These are phyloP conservation scores for Macrophya alboannulata DNA, from an alignment of 2,888 invertebrate species.

Conservation along the genomic window DNA sequence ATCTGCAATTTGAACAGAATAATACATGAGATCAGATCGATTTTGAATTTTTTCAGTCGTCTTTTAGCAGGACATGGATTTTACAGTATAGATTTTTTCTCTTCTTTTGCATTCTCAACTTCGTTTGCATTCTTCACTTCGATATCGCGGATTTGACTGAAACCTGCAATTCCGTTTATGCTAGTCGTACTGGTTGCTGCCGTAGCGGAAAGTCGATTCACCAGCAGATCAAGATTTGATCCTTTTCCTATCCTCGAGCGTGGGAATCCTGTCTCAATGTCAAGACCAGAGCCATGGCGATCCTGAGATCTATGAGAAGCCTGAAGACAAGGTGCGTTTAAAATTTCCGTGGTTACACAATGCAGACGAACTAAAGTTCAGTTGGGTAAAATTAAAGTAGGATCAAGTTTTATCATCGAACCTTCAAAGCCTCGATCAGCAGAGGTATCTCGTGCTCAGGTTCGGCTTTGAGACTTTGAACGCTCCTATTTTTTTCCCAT, in stretches of 20 bases:
- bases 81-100: constrained; percentile 59
- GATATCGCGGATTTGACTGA: constrained; percentile 60
- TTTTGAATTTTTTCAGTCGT: not conserved
- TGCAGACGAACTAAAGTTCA: not conserved
- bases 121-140: not conserved
- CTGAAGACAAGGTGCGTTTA: constrained; percentile 56
- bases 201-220: constrained; percentile 66
- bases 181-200: constrained; percentile 75
- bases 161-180: constrained; percentile 63
- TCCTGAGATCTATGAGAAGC: constrained; percentile 58
- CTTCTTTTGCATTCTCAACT: not conserved
- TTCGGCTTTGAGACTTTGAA: constrained; percentile 57
- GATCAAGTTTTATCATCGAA: constrained; percentile 42
- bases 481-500: constrained; percentile 62
- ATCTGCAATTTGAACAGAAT: constrained; percentile 59
- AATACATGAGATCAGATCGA: not conserved
- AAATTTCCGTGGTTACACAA: not conserved
- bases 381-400: not conserved
- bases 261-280: constrained; percentile 67
- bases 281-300: constrained; percentile 63
- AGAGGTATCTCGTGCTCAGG: constrained; percentile 66
- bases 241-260: constrained; percentile 65
- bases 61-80: not conserved
- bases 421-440: constrained; percentile 68
- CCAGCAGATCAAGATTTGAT: constrained; percentile 66